Conservation (phyloP, 2,797 vertebrate species). For the Micrastur ruficollis region DNA sequence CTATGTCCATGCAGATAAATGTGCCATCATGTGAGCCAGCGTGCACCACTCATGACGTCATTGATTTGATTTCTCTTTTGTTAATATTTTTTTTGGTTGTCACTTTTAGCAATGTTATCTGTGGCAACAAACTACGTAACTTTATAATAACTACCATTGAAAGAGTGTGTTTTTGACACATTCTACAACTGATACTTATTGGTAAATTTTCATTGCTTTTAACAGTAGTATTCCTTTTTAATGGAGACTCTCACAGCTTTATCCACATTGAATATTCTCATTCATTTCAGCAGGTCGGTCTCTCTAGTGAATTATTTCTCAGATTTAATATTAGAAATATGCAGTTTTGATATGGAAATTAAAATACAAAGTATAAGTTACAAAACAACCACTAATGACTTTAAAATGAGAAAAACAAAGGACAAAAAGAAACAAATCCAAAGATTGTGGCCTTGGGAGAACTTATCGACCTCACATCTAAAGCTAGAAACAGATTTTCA, state of each 20-base stretch:
- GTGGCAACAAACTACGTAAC: not conserved
- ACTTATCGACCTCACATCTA: not conserved
- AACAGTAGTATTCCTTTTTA: not conserved
- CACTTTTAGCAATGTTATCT: not conserved
- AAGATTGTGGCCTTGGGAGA: not conserved
- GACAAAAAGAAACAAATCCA: not conserved
- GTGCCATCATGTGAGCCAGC: not conserved
- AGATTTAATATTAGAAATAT: not conserved
- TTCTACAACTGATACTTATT: not conserved
- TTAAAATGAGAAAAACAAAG: not conserved
- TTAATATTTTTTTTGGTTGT: not conserved
- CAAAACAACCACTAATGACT: not conserved
- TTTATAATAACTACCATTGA: not conserved
- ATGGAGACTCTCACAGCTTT: not conserved
- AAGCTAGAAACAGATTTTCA: not conserved
- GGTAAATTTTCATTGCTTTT: not conserved
- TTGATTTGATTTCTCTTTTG: not conserved
- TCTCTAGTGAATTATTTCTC: not conserved
- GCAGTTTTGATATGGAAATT: not conserved
- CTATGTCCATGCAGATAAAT: not conserved
- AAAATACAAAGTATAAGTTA: not conserved
- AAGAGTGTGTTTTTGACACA: not conserved
- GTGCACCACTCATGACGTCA: not conserved
- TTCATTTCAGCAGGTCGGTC: not conserved
- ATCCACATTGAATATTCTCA: not conserved